These are phyloP conservation scores for Vireo altiloquus DNA, from an alignment of 2,113 vertebrate species.

Conservation along the genomic window DNA sequence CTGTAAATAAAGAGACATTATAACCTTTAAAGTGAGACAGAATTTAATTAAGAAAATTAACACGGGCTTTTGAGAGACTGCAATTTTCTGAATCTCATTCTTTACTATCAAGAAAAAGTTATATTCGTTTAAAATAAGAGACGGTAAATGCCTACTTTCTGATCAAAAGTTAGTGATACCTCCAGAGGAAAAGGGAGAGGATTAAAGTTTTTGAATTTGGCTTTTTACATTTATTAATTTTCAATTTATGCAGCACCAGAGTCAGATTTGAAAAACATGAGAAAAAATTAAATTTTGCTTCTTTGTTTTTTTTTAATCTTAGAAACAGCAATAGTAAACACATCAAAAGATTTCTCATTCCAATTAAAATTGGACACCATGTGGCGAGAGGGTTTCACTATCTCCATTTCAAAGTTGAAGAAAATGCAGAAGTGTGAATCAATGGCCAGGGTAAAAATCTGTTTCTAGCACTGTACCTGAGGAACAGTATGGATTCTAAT, in stretches of 20 bases:
- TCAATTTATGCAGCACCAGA: not conserved
- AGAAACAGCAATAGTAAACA: not conserved
- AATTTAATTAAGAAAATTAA: conserved; percentile 62
- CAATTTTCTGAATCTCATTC: not conserved
- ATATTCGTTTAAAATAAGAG: not conserved
- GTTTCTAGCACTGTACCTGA: not conserved
- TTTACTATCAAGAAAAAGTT: not conserved
- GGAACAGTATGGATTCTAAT: not conserved
- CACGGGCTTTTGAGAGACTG: not conserved
- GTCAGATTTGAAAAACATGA: not conserved
- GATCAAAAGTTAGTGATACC: not conserved
- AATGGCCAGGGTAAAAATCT: not conserved
- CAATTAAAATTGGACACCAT: not conserved
- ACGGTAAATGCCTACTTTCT: not conserved
- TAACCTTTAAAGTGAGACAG: conserved; percentile 29
- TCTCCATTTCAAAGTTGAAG: not conserved
- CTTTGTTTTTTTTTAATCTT: not conserved
- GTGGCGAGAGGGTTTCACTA: not conserved
- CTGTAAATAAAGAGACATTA: conserved; percentile 51
- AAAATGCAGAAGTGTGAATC: not conserved
- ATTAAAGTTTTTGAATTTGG: not conserved
- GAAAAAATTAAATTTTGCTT: not conserved
- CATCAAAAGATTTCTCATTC: not conserved
- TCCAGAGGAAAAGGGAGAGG: not conserved
- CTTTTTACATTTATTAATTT: not conserved